Evolutionary conservation across 2,113 vertebrate genomes (phyloP).

Genomic region (Rhinopomastus cyanomelas): DNA sequence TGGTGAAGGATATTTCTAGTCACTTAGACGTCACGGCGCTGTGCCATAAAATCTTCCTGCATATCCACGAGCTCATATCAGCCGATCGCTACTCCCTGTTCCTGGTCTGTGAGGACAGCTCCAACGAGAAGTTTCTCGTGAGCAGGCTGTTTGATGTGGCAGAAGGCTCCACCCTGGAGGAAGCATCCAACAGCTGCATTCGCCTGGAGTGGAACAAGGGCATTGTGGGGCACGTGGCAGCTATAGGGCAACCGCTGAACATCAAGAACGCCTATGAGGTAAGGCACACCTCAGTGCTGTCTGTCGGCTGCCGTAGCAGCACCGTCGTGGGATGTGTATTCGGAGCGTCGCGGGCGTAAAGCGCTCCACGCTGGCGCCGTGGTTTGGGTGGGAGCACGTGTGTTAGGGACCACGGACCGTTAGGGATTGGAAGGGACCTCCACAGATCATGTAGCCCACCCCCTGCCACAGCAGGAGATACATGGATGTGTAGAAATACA

Average conservation of each 20-base stretch:
- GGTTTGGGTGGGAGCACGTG: not conserved
- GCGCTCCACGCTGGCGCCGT: not conserved
- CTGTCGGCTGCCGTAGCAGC: not conserved
- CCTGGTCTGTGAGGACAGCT: constrained; percentile 95
- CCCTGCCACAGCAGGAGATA: too few species aligned
- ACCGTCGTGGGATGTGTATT: not conserved
- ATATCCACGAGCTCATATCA: constrained; percentile 92
- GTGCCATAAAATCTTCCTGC: constrained; percentile 97
- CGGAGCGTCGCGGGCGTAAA: not conserved
- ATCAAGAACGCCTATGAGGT: constrained; percentile 97
- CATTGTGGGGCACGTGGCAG: constrained; percentile 95
- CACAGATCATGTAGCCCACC: too few species aligned
- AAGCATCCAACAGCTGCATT: constrained; percentile 92
- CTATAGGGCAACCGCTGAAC: constrained; percentile 90
- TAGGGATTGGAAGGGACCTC: too few species aligned
- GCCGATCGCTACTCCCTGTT: constrained; percentile 97
- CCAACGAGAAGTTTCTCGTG: constrained; percentile 92
- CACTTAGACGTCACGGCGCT: constrained; percentile 94
- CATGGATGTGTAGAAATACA: not conserved
- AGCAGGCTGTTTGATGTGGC: constrained; percentile 95
- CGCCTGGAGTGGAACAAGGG: constrained; percentile 97
- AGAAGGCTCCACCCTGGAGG: constrained; percentile 93
- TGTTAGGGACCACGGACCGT: too few species aligned
- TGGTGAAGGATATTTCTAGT: constrained; percentile 96
- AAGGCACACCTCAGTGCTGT: not conserved